Conservation (phyloP, 1,140 invertebrate genomes). For the Ericerus pela region DNA sequence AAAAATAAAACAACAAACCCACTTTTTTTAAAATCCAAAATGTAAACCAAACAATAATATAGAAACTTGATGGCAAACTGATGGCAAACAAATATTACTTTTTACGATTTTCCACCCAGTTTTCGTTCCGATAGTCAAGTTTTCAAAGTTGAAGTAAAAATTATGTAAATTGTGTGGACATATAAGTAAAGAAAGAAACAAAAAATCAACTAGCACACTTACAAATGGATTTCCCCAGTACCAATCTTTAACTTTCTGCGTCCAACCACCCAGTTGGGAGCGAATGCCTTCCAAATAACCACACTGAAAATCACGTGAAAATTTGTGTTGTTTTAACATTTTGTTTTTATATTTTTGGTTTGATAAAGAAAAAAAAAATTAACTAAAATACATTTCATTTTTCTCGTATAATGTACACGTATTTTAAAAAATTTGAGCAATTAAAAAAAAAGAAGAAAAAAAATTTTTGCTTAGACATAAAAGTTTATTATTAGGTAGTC, state of each 20-base stretch:
- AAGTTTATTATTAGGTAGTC: too few relatives aligned
- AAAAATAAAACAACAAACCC: too few relatives aligned
- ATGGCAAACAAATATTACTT: too few relatives aligned
- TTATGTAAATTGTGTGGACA: neutral
- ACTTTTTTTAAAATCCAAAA: too few relatives aligned
- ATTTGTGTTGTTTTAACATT: constrained; percentile 4
- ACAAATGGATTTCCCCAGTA: constrained; percentile 86
- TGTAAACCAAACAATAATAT: too few relatives aligned
- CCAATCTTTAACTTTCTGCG: constrained; percentile 86
- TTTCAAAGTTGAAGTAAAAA: neutral
- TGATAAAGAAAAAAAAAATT: neutral
- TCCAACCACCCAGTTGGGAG: constrained; percentile 77
- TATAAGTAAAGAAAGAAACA: constrained; percentile 3
- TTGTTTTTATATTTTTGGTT: neutral
- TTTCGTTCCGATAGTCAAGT: constrained; percentile 29
- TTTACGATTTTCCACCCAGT: too few relatives aligned
- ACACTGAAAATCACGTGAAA: constrained; percentile 41
- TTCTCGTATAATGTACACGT: neutral
- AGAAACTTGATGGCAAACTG: too few relatives aligned
- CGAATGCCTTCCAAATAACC: constrained; percentile 81
- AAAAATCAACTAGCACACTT: constrained; percentile 41
- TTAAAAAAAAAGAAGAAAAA: neutral
- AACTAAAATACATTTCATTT: too few relatives aligned
- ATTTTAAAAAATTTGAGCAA: neutral
- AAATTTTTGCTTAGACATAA: too few relatives aligned